Evolutionary conservation across 2,888 invertebrate genomes (phyloP), one percentile per base, ranked within the genome.

Genomic region (Drosophila kanekoi): DNA sequence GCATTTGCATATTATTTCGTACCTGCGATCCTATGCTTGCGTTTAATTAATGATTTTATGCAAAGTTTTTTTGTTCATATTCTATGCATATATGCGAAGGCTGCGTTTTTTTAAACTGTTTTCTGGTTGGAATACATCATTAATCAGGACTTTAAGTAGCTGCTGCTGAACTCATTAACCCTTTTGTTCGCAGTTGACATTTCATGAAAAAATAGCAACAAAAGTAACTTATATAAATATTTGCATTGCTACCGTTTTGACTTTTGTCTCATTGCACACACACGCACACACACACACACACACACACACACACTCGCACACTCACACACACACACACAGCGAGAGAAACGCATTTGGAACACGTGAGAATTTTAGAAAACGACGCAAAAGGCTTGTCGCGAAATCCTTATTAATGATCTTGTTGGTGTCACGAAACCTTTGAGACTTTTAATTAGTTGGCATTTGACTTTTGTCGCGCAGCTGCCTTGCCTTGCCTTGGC

Each of bases 1-100:
- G 60, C 64, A 83, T 84, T 84, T 79, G 71, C 87, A 87, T 84
- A 87, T 81, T 66, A 77, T 84, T 66, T 60, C 59, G 38, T 70
- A 68, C 59, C 64, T 76, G 72, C 28, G 28, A 28, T 28, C 28
- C 28, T 28, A 28, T 28, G 28, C 8, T 2, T 28, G 28, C 62
- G 71, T 52, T 82, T 86, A 90, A 90, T 90, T 90, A 90, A 90
- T 90, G 90, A 90, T 89, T 81, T 88, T 83, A 86, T 90, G 88
- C 84, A 79, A 81, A 81, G 81, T 76, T 72, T 69, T 73, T 61
- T 72, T 69, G 71, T 61, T 23, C 33, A 44, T 68, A 61, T 81
- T 86, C 72, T 28, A 28, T 75, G 74, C 81, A 68, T 78, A 78
- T 66, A 69, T 82, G 69, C 58, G 71, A 65, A 51, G 72, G 51